phyloP scores from a whole-genome alignment of 2,888 invertebrate species.

The Fragum sueziense region DNA sequence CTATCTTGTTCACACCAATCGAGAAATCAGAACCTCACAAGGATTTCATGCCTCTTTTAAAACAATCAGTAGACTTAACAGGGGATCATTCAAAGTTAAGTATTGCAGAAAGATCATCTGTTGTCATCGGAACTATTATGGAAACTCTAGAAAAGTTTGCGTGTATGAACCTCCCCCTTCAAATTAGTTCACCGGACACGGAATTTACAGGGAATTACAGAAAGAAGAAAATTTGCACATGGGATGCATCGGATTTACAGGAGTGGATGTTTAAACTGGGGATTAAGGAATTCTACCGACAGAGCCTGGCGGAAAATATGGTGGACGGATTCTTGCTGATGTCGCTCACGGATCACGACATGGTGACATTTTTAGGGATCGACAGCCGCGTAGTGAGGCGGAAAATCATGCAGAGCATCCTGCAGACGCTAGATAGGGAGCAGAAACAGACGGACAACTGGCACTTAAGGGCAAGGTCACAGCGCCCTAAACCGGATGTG shows the following conservation, averaged over 20 bases:
- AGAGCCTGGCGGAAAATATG: conserved; percentile 80
- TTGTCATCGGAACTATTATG: conserved; percentile 79
- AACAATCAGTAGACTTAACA: conserved; percentile 74
- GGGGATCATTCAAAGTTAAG: conserved; percentile 67
- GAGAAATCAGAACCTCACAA: conserved; percentile 74
- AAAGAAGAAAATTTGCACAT: conserved; percentile 79
- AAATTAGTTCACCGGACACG: conserved; percentile 68
- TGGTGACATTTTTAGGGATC: conserved; percentile 77
- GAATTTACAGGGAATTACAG: conserved; percentile 79
- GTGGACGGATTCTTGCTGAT: conserved; percentile 81
- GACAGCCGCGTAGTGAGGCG: conserved; percentile 80
- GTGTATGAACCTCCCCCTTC: conserved; percentile 71
- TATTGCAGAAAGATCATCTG: conserved; percentile 78
- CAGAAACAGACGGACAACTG: conserved; percentile 78
- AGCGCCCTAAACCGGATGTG: conserved; percentile 73
- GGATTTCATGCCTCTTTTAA: conserved; percentile 66
- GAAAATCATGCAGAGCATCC: conserved; percentile 81
- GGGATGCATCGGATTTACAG: conserved; percentile 79
- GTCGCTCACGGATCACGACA: conserved; percentile 80
- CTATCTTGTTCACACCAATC: conserved; percentile 70
- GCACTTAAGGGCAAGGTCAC: conserved; percentile 79
- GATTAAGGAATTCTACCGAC: conserved; percentile 81
- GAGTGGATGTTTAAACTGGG: conserved; percentile 81
- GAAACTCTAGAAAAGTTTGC: conserved; percentile 78
- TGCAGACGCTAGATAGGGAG: conserved; percentile 78